Conservation (phyloP, 2,888 invertebrate genomes). For the Hyles lineata region DNA sequence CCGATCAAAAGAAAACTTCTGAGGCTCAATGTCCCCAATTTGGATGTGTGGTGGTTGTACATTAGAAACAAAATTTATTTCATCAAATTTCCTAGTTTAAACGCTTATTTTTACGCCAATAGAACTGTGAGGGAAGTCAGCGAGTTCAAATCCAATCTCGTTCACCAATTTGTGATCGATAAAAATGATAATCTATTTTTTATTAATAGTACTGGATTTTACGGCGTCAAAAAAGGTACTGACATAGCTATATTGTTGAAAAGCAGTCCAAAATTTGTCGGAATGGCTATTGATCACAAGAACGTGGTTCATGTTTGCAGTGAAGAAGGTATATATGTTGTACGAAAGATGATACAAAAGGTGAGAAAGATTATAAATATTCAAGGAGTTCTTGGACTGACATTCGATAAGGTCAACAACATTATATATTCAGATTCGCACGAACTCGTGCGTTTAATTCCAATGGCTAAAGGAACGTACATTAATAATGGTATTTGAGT, state of each 20-base stretch:
- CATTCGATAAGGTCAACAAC: conserved; percentile 68
- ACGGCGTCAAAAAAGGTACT: conserved; percentile 54
- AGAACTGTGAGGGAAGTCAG: conserved; percentile 51
- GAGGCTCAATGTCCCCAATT: conserved; percentile 56
- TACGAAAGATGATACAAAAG: conserved; percentile 61
- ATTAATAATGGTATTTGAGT: background rate
- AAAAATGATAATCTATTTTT: conserved; percentile 63
- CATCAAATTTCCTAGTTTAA: conserved; percentile 69
- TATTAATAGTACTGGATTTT: conserved; percentile 69
- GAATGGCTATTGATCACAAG: conserved; percentile 64
- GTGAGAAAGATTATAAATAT: conserved; percentile 62
- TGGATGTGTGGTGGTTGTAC: conserved; percentile 75
- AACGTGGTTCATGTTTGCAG: conserved; percentile 65
- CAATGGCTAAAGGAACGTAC: conserved; percentile 34
- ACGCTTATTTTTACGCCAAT: conserved; percentile 62
- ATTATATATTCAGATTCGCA: conserved; percentile 73
- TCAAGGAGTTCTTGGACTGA: conserved; percentile 65
- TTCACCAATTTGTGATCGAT: conserved; percentile 73
- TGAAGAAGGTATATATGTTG: conserved; percentile 69
- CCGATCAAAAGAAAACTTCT: conserved; percentile 52
- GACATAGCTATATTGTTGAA: conserved; percentile 51
- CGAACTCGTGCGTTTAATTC: conserved; percentile 61
- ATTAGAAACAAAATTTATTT: conserved; percentile 64
- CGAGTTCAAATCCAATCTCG: conserved; percentile 49
- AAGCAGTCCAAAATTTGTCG: conserved; percentile 60